Evolutionary conservation across 2,888 invertebrate genomes (phyloP).

Genomic region (Homarus gammarus): DNA sequence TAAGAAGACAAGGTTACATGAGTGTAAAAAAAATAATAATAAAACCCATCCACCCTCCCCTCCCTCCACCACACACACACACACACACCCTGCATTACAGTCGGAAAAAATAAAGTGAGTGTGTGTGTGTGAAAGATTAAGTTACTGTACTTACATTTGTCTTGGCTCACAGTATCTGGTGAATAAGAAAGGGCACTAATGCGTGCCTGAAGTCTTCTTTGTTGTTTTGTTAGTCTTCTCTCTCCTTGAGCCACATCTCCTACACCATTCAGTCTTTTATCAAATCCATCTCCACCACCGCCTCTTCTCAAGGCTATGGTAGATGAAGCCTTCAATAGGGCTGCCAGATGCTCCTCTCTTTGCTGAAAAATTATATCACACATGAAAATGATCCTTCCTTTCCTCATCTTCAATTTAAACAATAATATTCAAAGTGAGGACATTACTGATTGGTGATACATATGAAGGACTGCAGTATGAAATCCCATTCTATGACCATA

Average conservation of each 20-base stretch:
- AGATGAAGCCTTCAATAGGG: constrained; percentile 72
- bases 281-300: constrained; percentile 41
- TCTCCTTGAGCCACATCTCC: constrained; percentile 45
- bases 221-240: constrained; percentile 67
- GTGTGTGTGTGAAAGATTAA: neutral
- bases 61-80: too few relatives aligned
- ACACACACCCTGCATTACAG: too few relatives aligned
- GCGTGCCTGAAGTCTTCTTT: constrained; percentile 62
- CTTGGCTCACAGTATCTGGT: constrained; percentile 55
- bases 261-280: constrained; percentile 11
- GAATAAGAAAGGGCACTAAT: constrained; percentile 58
- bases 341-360: constrained; percentile 70
- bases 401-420: too few relatives aligned
- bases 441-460: too few relatives aligned
- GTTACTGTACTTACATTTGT: constrained; percentile 44
- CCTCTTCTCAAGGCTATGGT: constrained; percentile 59
- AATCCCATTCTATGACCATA: too few relatives aligned
- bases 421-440: too few relatives aligned
- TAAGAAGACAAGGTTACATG: too few relatives aligned
- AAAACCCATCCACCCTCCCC: too few relatives aligned
- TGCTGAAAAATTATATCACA: constrained; percentile 44
- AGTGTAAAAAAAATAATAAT: too few relatives aligned
- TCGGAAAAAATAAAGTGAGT: too few relatives aligned
- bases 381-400: too few relatives aligned
- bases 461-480: too few relatives aligned